Percentiles rank a stretch among this genome's conserved stretches.
Conservation (phyloP, 1,140 invertebrate genomes). For the Drosophila neocordata region DNA sequence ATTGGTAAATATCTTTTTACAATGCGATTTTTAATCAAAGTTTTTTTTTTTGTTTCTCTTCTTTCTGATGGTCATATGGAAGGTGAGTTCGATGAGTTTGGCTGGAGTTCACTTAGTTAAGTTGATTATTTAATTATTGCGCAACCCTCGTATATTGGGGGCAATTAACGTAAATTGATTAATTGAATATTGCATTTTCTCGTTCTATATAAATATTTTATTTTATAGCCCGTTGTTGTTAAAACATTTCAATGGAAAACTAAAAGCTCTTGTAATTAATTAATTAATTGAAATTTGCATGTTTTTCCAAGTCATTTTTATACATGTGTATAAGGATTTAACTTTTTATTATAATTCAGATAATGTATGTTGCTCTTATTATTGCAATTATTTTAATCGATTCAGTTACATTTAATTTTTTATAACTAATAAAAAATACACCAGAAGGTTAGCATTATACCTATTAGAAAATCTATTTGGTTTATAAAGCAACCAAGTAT, state of each 20-base stretch:
- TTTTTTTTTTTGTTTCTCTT: conserved; percentile 38
- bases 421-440: no score
- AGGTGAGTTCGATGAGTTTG: conserved; percentile 18
- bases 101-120: not conserved
- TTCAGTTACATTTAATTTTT: no score
- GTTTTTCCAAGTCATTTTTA: not conserved
- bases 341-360: conserved; percentile 19
- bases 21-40: conserved; percentile 72
- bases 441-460: no score
- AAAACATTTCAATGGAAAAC: conserved; percentile 27
- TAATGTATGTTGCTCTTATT: not conserved
- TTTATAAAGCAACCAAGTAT: not conserved
- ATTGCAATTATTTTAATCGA: not conserved
- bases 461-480: no score
- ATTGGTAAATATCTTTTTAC: conserved; percentile 67
- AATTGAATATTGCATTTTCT: conserved; percentile 39
- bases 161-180: conserved; percentile 42
- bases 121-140: conserved; percentile 13
- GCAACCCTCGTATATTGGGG: conserved; percentile 1
- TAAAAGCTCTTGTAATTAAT: conserved; percentile 51
- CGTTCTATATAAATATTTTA: not conserved
- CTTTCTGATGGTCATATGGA: not conserved
- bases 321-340: conserved; percentile 19
- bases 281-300: conserved; percentile 50
- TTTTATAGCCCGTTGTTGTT: not conserved